Evolutionary conservation across 1,140 invertebrate genomes (phyloP), one percentile per base, ranked within the genome.

Genomic region (Agrilus planipennis): DNA sequence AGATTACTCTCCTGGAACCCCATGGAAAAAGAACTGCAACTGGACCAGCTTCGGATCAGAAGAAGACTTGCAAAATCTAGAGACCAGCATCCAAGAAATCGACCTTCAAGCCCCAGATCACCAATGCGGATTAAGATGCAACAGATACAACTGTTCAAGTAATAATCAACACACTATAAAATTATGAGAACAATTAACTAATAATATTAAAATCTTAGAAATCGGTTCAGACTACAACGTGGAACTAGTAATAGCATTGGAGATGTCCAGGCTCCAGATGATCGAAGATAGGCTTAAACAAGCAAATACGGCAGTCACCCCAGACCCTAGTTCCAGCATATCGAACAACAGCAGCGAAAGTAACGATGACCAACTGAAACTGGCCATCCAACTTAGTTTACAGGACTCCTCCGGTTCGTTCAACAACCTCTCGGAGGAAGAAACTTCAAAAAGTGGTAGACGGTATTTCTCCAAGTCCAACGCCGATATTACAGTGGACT

Each of bases 241-340:
- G 67, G 79, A 81, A 50, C 51, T 79, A 3, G 65, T 79, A 31
- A 75, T 79, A 52, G 77, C 79, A 9, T 53, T 81, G 38, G 79
- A 81, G 62, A 79, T 81, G 76, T 80, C 77, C 2, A 58, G 77
- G 14, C 62, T 80, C n/a, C 77, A 80, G 63, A 76, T 76, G 68
- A 69, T 74, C 22, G 72, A 75, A 59, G 72, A 73, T 49, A 58
- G 67, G 45, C 60, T 68, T 47, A 66, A 65, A 45, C 61, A 65
- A 42, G 32, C 38, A 7, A n/a, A n/a, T n/a, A 47, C 39, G 32
- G 52, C 49, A 1, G 41, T 58, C 11, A 55, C 55, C 18, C 46
- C 53, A 29, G 59, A 62, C 47, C 57, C 57, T 20, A 59, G 55
- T 38, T 54, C 53, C 12, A 61, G 55, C 34, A 55, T 60, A 20